Evolutionary conservation across 2,888 invertebrate species (phyloP).

Genomic region (Pantelozetes paolii): DNA sequence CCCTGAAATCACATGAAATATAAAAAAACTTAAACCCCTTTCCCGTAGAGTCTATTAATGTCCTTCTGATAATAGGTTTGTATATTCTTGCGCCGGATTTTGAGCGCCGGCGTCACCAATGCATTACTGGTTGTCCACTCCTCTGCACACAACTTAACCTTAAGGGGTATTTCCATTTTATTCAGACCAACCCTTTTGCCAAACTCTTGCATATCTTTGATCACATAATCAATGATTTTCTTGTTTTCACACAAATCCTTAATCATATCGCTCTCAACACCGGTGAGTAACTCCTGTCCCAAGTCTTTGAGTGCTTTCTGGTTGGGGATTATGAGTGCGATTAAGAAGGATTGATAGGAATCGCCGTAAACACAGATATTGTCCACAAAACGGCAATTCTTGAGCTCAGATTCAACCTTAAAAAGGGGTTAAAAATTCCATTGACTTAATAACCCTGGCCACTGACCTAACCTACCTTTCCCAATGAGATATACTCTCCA

Average conservation of each 20-base stretch:
- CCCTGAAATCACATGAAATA: too few relatives aligned
- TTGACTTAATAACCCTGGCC: not conserved
- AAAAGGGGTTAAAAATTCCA: constrained; percentile 20
- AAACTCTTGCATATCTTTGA: constrained; percentile 74
- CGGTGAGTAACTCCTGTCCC: constrained; percentile 30
- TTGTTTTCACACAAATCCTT: constrained; percentile 69
- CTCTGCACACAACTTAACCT: constrained; percentile 54
- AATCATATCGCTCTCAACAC: constrained; percentile 57
- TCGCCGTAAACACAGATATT: constrained; percentile 44
- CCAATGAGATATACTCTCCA: constrained; percentile 95
- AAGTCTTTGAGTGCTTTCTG: not conserved
- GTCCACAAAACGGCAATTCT: constrained; percentile 40
- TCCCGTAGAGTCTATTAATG: constrained; percentile 53
- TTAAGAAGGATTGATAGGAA: constrained; percentile 35
- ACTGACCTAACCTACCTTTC: constrained; percentile 60
- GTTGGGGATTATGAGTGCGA: constrained; percentile 41
- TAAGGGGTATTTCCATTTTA: constrained; percentile 47
- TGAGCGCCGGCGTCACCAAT: constrained; percentile 58
- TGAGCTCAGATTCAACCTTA: constrained; percentile 42
- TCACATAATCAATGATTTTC: constrained; percentile 62
- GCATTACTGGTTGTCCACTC: constrained; percentile 58
- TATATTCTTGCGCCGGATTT: constrained; percentile 57
- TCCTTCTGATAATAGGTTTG: constrained; percentile 54
- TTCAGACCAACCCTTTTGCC: constrained; percentile 64
- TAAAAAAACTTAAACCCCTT: not conserved